Conservation (phyloP, 2,113 vertebrate species). For the Pedetes capensis region DNA sequence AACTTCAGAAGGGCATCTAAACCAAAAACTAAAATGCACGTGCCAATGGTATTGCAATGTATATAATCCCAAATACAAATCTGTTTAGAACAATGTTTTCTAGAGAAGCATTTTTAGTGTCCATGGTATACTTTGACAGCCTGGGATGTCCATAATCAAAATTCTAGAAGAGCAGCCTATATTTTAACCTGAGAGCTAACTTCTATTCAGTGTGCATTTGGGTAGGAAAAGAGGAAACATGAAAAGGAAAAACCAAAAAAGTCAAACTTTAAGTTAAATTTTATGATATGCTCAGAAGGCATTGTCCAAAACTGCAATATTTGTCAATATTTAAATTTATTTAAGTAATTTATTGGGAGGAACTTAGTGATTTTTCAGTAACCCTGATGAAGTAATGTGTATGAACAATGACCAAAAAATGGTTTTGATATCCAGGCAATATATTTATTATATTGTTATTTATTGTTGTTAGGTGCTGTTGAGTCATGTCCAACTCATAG, state of each 20-base stretch:
- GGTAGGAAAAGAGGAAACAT: not conserved
- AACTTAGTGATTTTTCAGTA: not conserved
- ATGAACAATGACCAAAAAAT: not conserved
- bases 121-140: not conserved
- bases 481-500: too few species aligned
- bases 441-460: not conserved
- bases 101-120: not conserved
- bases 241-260: not conserved
- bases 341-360: not conserved
- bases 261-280: not conserved
- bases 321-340: not conserved
- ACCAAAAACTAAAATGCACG: not conserved
- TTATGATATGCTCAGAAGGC: not conserved
- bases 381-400: not conserved
- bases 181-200: not conserved
- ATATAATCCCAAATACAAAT: not conserved
- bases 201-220: too few species aligned
- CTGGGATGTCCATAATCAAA: not conserved
- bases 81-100: not conserved
- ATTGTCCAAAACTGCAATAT: not conserved
- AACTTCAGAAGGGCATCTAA: not conserved
- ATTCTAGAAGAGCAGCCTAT: not conserved
- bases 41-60: not conserved
- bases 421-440: not conserved
- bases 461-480: too few species aligned